Evolutionary conservation across 37 sponge, comb jelly and placozoan species (phyloP), one percentile per base, ranked within the genome.

Genomic region (Theonella swinhoei): DNA sequence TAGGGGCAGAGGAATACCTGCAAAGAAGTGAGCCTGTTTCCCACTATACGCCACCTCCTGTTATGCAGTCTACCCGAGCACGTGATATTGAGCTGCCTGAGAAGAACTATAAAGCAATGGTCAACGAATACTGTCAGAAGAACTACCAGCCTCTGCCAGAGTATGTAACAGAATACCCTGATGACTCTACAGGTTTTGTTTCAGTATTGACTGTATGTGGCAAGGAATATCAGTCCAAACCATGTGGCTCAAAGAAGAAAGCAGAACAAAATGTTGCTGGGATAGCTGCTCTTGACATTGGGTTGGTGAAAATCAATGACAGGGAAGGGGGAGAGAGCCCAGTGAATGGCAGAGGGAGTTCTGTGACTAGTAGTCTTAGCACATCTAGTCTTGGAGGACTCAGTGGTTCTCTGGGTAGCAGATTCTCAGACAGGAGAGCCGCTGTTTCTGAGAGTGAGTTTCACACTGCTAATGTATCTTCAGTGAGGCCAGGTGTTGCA

Each of bases 51-150:
- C 64, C 60, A 58, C 28, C 60, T 4, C 65, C 60, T 19, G 32
- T 8, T 3, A 29, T 4, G 9, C 58, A 34, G n/a, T 72, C 73
- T 17, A 4, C 73, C 28, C 19, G 39, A 36, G 19, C 60, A 40
- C 20, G n/a, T 9, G 30, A 23, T 8, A 37, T 23, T 14, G 35
- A 75, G 62, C 39, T 26, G 2, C 32, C 37, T 28, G 39, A 26
- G 2, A 41, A 19, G 25, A 74, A 80, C 59, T 40, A 79, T 59
- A 87, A 87, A 66, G 20, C 9, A 1, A 39, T 64, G 4, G 73
- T 87, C 30, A 38, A 87, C 35, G 19, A 28, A 4, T 80, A 58
- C 80, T 87, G 87, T 42, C 87, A 87, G 59, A 79, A 74, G 80
- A 72, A 87, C 54, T 42, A 42, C 25, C 19, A 65, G 9, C 37